Percentiles rank a stretch among this genome's conserved stretches.
phyloP scores from a whole-genome alignment of 1,140 invertebrate species.

The Halesus radiatus region DNA sequence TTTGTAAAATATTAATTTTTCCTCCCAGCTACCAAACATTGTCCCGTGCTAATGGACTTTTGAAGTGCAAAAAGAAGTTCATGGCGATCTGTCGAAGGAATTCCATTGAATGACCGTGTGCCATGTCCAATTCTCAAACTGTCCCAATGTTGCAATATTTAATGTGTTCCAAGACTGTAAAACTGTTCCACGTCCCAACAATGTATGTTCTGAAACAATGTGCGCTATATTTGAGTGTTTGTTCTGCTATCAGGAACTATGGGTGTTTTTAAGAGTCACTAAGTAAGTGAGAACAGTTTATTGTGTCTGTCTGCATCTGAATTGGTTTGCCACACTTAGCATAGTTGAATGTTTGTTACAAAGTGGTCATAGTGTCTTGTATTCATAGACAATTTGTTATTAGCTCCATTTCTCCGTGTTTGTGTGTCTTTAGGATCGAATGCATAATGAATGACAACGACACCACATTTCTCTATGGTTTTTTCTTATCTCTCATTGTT shows the following conservation, averaged over 20 bases:
- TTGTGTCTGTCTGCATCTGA: slow-evolving; percentile 4
- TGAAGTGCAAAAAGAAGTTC: slow-evolving; percentile 53
- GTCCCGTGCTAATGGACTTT: slow-evolving; percentile 23
- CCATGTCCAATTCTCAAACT: neutral
- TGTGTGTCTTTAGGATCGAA: slow-evolving; percentile 7
- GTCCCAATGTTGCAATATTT: too few species aligned
- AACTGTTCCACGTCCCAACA: neutral
- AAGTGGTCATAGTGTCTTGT: neutral
- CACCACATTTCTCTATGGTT: neutral
- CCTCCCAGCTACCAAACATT: slow-evolving; percentile 47
- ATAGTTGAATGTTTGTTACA: slow-evolving; percentile 33
- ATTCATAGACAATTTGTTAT: slow-evolving; percentile 5
- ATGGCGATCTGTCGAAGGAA: slow-evolving; percentile 33
- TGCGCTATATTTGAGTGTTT: slow-evolving; percentile 37
- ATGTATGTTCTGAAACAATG: neutral
- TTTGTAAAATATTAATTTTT: slow-evolving; percentile 26
- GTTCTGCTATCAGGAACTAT: slow-evolving; percentile 38
- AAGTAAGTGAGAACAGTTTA: slow-evolving; percentile 34
- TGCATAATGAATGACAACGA: neutral
- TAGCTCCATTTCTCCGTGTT: neutral
- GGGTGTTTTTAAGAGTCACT: slow-evolving; percentile 25
- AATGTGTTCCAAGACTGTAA: neutral
- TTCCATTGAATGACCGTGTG: slow-evolving; percentile 7
- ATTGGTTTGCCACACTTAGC: too few species aligned
- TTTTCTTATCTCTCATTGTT: neutral